These are phyloP conservation scores for Cepphus grylle DNA, from an alignment of 2,113 vertebrate species.

Conservation along the genomic window DNA sequence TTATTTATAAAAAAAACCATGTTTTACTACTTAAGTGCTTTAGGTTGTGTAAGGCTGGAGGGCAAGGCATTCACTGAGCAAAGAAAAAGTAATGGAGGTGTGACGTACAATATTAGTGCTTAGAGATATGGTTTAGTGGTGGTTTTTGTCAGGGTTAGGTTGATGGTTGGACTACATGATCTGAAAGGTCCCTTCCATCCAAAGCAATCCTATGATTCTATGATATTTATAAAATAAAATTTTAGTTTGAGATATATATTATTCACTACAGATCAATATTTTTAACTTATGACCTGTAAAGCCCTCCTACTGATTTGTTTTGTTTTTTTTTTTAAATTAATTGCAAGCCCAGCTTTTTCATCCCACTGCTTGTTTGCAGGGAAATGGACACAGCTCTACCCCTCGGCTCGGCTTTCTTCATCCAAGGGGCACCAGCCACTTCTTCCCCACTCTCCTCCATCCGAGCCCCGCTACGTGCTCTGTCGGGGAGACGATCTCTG, in stretches of 20 bases:
- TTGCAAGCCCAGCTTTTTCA: background rate
- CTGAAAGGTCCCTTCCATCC: too few relatives aligned
- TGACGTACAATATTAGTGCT: background rate
- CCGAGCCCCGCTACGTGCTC: rapidly evolving
- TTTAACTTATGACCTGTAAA: background rate
- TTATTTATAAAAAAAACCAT: background rate
- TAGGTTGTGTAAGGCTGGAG: background rate
- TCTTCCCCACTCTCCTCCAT: background rate
- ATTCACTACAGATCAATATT: background rate
- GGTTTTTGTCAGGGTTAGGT: too few relatives aligned
- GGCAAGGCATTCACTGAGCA: background rate
- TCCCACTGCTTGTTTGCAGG: background rate
- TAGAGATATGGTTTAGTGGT: too few relatives aligned
- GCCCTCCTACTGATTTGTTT: background rate
- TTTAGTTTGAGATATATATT: background rate
- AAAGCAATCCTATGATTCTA: too few relatives aligned
- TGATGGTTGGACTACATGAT: too few relatives aligned
- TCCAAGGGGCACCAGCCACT: background rate
- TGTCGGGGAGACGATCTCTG: rapidly evolving
- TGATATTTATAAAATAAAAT: background rate
- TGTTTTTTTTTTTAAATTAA: background rate
- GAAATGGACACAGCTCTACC: background rate
- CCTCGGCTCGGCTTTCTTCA: background rate
- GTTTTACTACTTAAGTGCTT: background rate
- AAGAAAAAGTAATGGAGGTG: background rate